These are phyloP conservation scores for Leucoraja ocellata DNA, from an alignment of 2,797 vertebrate genomes.

Conservation along the genomic window DNA sequence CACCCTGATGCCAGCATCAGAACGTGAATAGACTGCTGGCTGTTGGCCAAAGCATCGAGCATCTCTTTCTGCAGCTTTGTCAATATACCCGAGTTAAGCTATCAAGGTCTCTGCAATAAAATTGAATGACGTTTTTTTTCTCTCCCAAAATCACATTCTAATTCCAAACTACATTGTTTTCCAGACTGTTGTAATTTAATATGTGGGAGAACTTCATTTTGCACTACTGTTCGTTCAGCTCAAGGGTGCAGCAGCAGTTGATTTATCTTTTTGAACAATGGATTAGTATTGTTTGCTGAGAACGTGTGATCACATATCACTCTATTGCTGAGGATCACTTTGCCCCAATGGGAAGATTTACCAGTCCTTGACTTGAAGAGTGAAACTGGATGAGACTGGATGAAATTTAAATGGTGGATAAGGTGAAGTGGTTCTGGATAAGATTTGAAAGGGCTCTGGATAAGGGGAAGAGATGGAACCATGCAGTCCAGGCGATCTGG, in stretches of 20 bases:
- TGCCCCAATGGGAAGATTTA: background rate
- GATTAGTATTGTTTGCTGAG: background rate
- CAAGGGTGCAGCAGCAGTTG: background rate
- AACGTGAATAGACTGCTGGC: background rate
- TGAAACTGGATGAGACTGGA: background rate
- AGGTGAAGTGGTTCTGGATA: no score
- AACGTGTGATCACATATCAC: background rate
- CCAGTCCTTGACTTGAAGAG: background rate
- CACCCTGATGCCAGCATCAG: background rate
- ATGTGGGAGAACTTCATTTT: slow-evolving; percentile 17
- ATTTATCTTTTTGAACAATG: background rate
- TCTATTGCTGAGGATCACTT: background rate
- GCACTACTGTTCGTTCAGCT: background rate
- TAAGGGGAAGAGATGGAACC: no score
- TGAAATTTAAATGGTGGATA: no score
- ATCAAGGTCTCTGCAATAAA: background rate
- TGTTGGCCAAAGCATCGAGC: background rate
- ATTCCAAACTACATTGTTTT: background rate
- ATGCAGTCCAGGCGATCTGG: no score
- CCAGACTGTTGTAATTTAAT: background rate
- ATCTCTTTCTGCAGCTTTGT: background rate
- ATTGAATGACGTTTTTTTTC: background rate
- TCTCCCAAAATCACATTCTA: background rate
- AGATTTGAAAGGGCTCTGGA: no score
- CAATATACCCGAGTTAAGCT: background rate